A percentile compares a stretch with the other conserved stretches of the same genome.
Conservation (phyloP, 2,113 vertebrate genomes). For the Pelodiscus sinensis region DNA sequence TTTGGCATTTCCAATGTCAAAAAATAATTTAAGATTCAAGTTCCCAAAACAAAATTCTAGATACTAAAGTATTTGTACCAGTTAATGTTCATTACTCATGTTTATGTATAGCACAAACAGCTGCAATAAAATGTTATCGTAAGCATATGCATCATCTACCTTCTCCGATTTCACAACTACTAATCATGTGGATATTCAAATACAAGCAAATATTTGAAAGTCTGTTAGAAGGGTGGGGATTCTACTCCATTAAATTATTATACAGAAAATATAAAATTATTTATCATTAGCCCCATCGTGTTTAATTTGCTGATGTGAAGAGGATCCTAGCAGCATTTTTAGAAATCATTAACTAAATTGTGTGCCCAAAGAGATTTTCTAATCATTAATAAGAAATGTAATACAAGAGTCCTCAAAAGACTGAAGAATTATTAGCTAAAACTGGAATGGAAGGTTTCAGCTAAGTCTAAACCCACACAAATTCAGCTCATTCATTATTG, state of each 20-base stretch:
- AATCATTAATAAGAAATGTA: neutral
- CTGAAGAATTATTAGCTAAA: neutral
- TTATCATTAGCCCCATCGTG: neutral
- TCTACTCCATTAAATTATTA: neutral
- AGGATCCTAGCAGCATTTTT: neutral
- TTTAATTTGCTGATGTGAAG: neutral
- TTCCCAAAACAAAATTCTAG: neutral
- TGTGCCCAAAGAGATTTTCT: neutral
- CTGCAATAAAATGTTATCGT: neutral
- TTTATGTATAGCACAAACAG: neutral
- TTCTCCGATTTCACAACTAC: fast-evolving
- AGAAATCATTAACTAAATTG: neutral
- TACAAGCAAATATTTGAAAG: neutral
- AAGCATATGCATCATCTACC: no score
- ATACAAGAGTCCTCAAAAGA: neutral
- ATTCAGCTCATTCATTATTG: no score
- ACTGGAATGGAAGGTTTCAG: neutral
- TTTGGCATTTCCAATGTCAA: neutral
- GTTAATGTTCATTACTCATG: neutral
- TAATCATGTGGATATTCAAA: neutral
- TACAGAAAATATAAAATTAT: neutral
- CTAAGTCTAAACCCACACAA: neutral
- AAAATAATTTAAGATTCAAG: neutral
- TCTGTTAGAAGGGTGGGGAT: neutral
- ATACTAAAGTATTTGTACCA: neutral